Base-by-base conservation (phyloP, 2,888 invertebrate genomes). In the Crioceris asparagi region DNA sequence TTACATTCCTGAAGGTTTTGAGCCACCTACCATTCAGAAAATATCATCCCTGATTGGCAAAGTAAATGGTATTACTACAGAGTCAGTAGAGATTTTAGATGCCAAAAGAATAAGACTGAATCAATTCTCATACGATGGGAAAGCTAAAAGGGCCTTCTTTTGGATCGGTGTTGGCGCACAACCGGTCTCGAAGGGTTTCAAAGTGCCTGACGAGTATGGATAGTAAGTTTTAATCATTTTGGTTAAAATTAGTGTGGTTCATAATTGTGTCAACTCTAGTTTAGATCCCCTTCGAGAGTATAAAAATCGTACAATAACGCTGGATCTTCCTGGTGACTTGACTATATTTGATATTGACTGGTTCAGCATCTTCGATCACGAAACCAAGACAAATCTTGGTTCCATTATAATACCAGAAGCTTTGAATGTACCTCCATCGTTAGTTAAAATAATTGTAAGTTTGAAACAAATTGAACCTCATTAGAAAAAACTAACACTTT, bases 151-250 rank as follows among this genome's bases (percentile, higher is more conserved):
- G 47, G 79, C 84, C 1, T 84, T 81, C 62, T 91, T 92, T 65
- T 88, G 86, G 85, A 79, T 82, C 1, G 92, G 92, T 7, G 79
- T 83, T 39, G 91, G 91, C 0, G 83, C 91, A 16, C 86, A 88
- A 57, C 90, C 91, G 0, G 82, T 81, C 8, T 74, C 81, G 29
- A 79, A 82, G 52, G 92, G 91, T 1, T 68, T 67, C 48, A 83
- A 80, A 66, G 78, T 92, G 44, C 88, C 91, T 1, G 88, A 92
- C 62, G 91, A 92, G 64, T 75, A 82, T 53, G 92, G 92, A 70
- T 92, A 90, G 90, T 91, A 66, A 81, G 87, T 76, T 42, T 26
- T 39, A 21, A 18, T 16, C 5, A 16, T 14, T 11, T 23, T 18
- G n/a, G 11, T 4, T 5, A 3, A 12, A 4, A 38, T 27, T 17